These are phyloP conservation scores for Phaethornis superciliosus DNA, from an alignment of 2,113 vertebrate genomes.

Conservation along the genomic window DNA sequence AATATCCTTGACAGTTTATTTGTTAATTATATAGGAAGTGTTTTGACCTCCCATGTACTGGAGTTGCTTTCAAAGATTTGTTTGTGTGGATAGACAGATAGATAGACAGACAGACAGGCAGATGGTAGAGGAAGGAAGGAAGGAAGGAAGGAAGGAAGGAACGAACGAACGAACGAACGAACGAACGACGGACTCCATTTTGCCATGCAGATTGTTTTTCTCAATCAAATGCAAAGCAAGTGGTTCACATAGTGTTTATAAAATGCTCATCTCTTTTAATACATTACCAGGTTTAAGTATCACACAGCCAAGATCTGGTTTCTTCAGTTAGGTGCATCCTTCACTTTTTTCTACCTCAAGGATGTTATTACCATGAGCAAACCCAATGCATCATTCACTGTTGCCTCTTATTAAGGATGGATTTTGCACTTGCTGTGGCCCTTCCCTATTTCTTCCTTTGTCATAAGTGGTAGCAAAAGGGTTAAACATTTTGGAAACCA, in stretches of 20 bases:
- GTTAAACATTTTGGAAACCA: background rate
- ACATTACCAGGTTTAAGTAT: background rate
- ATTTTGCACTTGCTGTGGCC: background rate
- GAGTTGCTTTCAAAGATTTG: background rate
- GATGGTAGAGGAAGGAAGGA: no score
- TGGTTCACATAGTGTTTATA: background rate
- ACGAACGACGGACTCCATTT: background rate
- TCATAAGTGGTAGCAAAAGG: background rate
- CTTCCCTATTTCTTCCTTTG: fast-evolving
- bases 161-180: no score
- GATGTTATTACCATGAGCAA: background rate
- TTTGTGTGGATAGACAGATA: no score
- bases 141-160: no score
- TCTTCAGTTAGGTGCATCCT: background rate
- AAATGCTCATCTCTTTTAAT: background rate
- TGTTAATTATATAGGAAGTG: background rate
- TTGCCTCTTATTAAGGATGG: background rate
- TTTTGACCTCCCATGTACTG: background rate
- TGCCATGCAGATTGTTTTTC: background rate
- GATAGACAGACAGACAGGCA: no score
- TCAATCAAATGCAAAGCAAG: background rate
- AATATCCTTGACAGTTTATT: background rate
- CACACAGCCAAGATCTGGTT: background rate
- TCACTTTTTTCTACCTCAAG: background rate
- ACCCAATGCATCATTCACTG: background rate